Evolutionary conservation across 53 echinoderm and acorn worm genomes (phyloP), one percentile per base, ranked within the genome.

Genomic region (Patiria pectinifera): DNA sequence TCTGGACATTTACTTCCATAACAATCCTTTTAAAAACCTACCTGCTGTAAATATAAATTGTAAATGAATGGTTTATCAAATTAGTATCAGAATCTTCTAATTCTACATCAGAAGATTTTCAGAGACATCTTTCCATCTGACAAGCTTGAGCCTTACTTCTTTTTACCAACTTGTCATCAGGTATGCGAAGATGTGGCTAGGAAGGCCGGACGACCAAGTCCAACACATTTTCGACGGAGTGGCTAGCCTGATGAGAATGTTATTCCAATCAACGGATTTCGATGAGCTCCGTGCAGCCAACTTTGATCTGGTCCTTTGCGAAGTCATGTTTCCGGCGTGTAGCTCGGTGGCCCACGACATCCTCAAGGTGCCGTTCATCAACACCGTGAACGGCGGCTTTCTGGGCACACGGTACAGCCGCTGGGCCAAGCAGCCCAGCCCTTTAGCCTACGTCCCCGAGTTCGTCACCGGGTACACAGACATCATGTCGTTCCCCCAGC

Each of bases 391-490:
- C 7, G 90, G 90, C 6, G 90, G 90, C 48, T 81, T 46, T 62
- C 48, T 80, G n/a, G 90, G 90, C 81, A 90, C 90, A 14, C 46
- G 90, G 6, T 90, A 90, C 90, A 90, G 90, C 15, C 43, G 90
- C 10, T 90, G 90, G 90, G 46, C 18, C 90, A 21, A 69, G 46
- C 80, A 81, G 48, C 69, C 90, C 1, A 91, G 87, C 35, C 96
- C 96, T 2, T 58, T 82, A 13, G 91, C 96, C 1, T 96, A 96
- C 85, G 96, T 96, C 23, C 94, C 96, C 4, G 93, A 89, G 63
- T 91, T 91, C 59, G 22, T 94, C 53, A 93, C 94, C 9, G 74
- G 86, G 0, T 91, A 82, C 53, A 93, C 96, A 6, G 94, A 96
- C 76, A 69, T 82, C 21, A 96, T 96, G 96, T 83, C 70, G 13